Base-by-base conservation (phyloP, 2,888 invertebrate species). In the Metalampra italica region DNA sequence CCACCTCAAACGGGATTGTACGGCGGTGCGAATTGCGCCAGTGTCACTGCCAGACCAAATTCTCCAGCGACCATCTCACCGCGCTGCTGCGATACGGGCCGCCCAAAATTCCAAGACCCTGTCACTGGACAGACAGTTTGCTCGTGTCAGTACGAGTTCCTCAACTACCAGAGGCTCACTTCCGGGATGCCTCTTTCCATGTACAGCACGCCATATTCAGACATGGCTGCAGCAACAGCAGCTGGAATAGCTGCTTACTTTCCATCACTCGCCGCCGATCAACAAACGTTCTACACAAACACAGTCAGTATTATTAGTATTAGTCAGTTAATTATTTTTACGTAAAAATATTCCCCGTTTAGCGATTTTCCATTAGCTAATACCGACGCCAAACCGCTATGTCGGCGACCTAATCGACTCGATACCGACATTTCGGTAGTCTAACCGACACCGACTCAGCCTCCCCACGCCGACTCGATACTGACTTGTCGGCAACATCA, bases 61-160 rank as follows among this genome's bases (percentile, higher is more conserved):
- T 83, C 90, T 56, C 83, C 91, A 42, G 79, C 90, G 48, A 85
- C 91, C 52, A 78, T 92, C 49, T 89, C 92, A 60, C 87, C 91
- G 55, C 87, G 96, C 68, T 97, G 97, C 90, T 97, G 97, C 90
- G 97, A 97, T 90, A 96, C 97, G 60, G 97, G 97, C 60, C 92
- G 97, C 70, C 94, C 97, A 57, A 93, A 97, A 78, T 96, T 96
- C 90, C 96, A 96, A 75, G 96, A 96, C 85, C 96, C 96, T 41
- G 91, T 96, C 63, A 95, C 96, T 62, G 96, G 96, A 48, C 96
- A 96, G 84, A 95, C 94, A 49, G 94, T 96, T 57, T 96, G 96
- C 90, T 96, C 96, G 68, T 96, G 96, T 85, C 96, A 96, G 83
- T 96, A 96, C 89, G 96, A 96, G 88, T 92, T 97, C 66, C 92